Evolutionary conservation across 2,113 vertebrate genomes (phyloP).

Genomic region (Agapornis roseicollis): DNA sequence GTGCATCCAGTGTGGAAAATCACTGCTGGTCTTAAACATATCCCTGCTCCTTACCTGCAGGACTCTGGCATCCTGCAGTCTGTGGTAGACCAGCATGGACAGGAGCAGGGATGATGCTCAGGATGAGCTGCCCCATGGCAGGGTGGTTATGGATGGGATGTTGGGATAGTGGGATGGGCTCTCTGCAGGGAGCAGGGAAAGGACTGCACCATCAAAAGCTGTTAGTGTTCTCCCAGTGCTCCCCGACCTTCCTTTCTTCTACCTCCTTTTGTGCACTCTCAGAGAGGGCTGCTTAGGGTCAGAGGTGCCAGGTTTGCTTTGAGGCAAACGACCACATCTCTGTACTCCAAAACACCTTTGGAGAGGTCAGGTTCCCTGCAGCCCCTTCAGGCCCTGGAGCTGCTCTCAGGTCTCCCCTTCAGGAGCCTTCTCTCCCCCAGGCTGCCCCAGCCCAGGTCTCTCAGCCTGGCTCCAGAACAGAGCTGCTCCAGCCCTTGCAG

Average conservation of each 20-base stretch:
- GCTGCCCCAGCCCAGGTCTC: not conserved
- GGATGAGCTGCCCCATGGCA: no score
- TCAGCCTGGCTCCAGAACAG: not conserved
- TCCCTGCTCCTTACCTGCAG: not conserved
- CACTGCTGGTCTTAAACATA: not conserved
- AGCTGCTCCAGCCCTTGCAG: not conserved
- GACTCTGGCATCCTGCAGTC: not conserved
- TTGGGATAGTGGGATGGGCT: fast-evolving
- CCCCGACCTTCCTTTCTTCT: not conserved
- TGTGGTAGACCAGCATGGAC: not conserved
- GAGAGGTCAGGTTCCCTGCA: not conserved
- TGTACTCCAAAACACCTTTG: not conserved
- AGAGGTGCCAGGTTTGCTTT: not conserved
- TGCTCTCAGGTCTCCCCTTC: not conserved
- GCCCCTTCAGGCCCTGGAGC: not conserved
- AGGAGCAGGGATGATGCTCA: not conserved
- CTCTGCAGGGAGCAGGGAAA: not conserved
- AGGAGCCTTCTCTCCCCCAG: not conserved
- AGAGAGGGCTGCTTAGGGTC: not conserved
- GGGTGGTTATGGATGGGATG: not conserved
- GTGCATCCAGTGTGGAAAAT: not conserved
- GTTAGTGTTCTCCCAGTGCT: not conserved
- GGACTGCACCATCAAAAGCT: not conserved
- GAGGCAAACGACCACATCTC: not conserved
- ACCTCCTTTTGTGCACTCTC: not conserved